Conservation (phyloP, 1,140 invertebrate species). For the Dendrolimus punctatus region DNA sequence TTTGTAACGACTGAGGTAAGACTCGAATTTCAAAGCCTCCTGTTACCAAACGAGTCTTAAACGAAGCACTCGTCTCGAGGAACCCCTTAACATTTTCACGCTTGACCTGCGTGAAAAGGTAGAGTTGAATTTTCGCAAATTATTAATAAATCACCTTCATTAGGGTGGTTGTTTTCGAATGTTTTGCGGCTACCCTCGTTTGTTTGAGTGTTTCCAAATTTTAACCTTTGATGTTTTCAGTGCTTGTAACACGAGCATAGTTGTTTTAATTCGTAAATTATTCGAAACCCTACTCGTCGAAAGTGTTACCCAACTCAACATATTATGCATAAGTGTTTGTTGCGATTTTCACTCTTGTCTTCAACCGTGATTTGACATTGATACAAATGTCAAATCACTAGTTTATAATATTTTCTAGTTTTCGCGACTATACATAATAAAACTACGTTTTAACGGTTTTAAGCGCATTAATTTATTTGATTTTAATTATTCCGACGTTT, state of each 20-base stretch:
- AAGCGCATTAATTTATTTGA: too few relatives aligned
- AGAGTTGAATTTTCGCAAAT: slow-evolving; percentile 23
- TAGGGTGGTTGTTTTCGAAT: slow-evolving; percentile 34
- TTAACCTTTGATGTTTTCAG: slow-evolving; percentile 25
- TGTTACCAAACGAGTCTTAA: neutral
- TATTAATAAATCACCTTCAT: slow-evolving; percentile 52
- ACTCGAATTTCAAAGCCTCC: too few relatives aligned
- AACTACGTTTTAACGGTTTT: too few relatives aligned
- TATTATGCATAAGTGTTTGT: neutral
- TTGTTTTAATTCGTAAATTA: slow-evolving; percentile 4
- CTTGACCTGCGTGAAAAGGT: slow-evolving; percentile 17
- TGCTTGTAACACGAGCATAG: slow-evolving; percentile 1
- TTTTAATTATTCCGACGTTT: too few relatives aligned
- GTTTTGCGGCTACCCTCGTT: slow-evolving; percentile 39
- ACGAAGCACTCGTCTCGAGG: slow-evolving; percentile 1
- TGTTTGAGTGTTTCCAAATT: slow-evolving; percentile 29
- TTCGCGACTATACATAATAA: too few relatives aligned
- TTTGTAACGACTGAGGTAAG: too few relatives aligned
- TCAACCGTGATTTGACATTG: too few relatives aligned
- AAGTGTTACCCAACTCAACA: neutral
- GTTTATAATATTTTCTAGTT: too few relatives aligned
- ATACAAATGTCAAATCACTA: too few relatives aligned
- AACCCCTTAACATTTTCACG: slow-evolving; percentile 10
- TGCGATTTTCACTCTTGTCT: neutral
- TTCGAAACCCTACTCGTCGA: neutral